A percentile compares a stretch with the other conserved stretches of the same genome.
phyloP scores from a whole-genome alignment of 2,797 vertebrate species.

The Trematomus bernacchii region DNA sequence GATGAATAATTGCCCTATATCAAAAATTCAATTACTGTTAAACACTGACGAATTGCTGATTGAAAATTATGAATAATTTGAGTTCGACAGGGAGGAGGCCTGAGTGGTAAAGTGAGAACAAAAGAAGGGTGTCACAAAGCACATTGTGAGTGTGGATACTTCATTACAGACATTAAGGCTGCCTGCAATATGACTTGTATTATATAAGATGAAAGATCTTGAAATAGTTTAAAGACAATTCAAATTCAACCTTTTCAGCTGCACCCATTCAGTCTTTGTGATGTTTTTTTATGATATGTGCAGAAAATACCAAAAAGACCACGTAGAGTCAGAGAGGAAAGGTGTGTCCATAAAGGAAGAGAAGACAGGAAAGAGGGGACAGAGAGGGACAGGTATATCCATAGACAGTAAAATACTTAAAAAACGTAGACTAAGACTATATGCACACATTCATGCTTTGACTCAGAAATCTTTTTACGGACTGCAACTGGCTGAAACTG shows the following conservation, averaged over 20 bases:
- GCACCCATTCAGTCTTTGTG: neutral
- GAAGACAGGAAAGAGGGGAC: neutral
- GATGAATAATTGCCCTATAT: conserved; percentile 83
- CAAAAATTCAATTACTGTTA: conserved; percentile 84
- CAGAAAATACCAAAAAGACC: neutral
- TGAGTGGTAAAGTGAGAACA: conserved; percentile 27
- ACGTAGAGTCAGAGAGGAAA: neutral
- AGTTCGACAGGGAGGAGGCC: conserved; percentile 42
- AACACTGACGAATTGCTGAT: conserved; percentile 74
- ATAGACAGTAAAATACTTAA: too few species aligned
- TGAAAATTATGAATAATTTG: conserved; percentile 72
- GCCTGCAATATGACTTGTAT: neutral
- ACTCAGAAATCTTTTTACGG: too few species aligned
- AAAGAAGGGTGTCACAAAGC: conserved; percentile 48
- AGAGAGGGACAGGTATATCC: neutral
- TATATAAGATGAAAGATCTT: neutral
- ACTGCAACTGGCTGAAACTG: neutral
- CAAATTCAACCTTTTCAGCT: neutral
- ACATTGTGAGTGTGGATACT: neutral
- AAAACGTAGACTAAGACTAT: too few species aligned
- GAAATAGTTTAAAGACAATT: neutral
- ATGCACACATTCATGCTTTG: neutral
- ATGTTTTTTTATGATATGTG: neutral
- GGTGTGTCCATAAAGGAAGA: neutral
- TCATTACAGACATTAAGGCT: neutral